Evolutionary conservation across 2,888 invertebrate species (phyloP), one percentile per base, ranked within the genome.

Genomic region (Drosophila nr. medialis): DNA sequence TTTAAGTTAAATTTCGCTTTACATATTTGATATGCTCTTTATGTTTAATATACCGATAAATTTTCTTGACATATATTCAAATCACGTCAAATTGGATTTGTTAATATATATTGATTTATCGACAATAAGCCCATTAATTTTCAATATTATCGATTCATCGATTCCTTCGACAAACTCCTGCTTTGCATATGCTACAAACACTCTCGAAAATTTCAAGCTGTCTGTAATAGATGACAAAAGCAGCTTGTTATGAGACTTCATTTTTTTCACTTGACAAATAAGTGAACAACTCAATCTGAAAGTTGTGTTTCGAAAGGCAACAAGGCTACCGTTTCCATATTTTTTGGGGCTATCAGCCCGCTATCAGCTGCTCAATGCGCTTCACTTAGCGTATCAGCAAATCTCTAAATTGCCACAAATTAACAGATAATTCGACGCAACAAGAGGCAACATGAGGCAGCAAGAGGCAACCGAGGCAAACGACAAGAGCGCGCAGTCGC

Each of bases 391-490:
- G 89, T 89, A 89, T 91, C 89, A 79, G 77, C 81, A 82, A 91
- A 89, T 89, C 89, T 90, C 78, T 90, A 90, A 89, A 89, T 89
- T 91, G 91, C 91, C 91, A 90, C 90, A 91, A 89, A 91, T 89
- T 89, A 89, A 89, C 89, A 90, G 87, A 90, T 90, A 87, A 87
- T 87, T 87, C 87, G 86, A 74, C 67, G 72, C 70, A 74, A 56
- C 56, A 56, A 29, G 66, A 78, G 65, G 65, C 74, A 75, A 65
- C 67, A 51, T 7, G 62, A 62, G 74, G 65, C 64, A 68, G 45
- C 32, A 38, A 69, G 40, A 8, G 72, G 65, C 64, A 72, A 64
- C 61, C 45, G 54, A 36, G 65, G 62, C 72, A 68, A 79, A 55
- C 72, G 84, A 83, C 72, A 89, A 76, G 84, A 86, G 74, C 71